Evolutionary conservation across 1,140 invertebrate species (phyloP).

Genomic region (Drosophila takahashii): DNA sequence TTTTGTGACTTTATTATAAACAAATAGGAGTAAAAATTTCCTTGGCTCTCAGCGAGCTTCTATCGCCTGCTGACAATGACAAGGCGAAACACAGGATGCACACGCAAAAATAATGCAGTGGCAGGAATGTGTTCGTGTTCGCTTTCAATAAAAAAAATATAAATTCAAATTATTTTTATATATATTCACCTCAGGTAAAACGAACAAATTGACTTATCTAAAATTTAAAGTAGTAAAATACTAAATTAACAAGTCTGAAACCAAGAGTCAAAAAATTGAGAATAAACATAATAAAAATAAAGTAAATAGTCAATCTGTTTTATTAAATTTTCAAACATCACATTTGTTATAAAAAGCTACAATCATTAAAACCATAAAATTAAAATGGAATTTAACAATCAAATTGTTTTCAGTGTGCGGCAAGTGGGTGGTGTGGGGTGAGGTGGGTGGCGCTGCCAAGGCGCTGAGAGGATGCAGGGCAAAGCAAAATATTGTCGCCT

Average conservation of each 20-base stretch:
- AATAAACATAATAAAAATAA: no score
- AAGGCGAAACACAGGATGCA: slow-evolving; percentile 37
- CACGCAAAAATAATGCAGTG: slow-evolving; percentile 12
- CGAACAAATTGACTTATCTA: no score
- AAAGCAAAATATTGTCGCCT: slow-evolving; percentile 79
- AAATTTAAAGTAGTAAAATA: no score
- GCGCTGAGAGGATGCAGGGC: slow-evolving; percentile 39
- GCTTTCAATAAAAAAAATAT: neutral
- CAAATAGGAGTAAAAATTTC: slow-evolving; percentile 48
- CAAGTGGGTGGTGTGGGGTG: neutral
- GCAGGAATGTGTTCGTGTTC: neutral
- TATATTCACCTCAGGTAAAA: no score
- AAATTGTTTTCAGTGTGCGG: neutral
- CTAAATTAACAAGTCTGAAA: no score
- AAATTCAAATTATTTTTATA: neutral
- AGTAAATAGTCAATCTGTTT: no score
- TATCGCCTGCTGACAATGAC: slow-evolving; percentile 43
- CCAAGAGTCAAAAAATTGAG: no score
- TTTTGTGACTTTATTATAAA: slow-evolving; percentile 52
- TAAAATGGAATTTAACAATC: neutral
- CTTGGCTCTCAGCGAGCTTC: slow-evolving; percentile 44
- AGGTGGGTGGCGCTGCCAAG: neutral
- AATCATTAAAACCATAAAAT: neutral
- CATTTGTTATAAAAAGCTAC: no score
- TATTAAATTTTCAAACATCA: no score